Conservation (phyloP, 2,797 vertebrate genomes). For the Gouania willdenowi region DNA sequence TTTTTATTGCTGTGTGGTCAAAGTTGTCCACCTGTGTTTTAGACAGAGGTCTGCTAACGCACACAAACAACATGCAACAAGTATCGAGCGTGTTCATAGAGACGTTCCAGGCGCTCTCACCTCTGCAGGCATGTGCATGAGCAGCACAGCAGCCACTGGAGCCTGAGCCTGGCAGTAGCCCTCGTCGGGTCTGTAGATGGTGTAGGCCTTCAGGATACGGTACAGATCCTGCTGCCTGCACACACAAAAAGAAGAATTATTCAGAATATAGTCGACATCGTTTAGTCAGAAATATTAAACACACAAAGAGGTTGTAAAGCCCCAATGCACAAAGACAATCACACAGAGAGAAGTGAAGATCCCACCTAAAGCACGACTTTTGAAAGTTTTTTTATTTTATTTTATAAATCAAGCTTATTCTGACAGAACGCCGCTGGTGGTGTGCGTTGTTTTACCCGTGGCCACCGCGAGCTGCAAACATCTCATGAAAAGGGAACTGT, state of each 20-base stretch:
- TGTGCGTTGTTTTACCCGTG: constrained; percentile 75
- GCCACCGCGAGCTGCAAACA: constrained; percentile 87
- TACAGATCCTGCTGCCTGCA: constrained; percentile 88
- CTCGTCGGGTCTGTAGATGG: constrained; percentile 85
- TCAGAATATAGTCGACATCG: neutral
- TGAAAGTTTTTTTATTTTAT: too few species aligned
- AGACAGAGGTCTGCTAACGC: too few species aligned
- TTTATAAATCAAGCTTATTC: neutral
- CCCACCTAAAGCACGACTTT: too few species aligned
- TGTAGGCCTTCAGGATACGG: constrained; percentile 90
- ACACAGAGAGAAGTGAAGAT: too few species aligned
- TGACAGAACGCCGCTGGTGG: neutral
- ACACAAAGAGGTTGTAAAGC: too few species aligned
- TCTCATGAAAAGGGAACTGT: constrained; percentile 90
- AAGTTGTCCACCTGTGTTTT: too few species aligned
- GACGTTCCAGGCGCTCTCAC: constrained; percentile 53
- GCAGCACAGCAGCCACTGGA: constrained; percentile 87
- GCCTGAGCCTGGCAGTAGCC: constrained; percentile 94
- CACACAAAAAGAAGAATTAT: constrained; percentile 11
- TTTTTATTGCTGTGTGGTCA: too few species aligned
- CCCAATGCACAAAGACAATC: too few species aligned
- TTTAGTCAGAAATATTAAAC: too few species aligned
- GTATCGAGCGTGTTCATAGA: too few species aligned
- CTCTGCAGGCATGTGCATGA: constrained; percentile 97
- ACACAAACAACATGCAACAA: too few species aligned